Conservation (phyloP, 2,113 vertebrate genomes). For the Lonchura striata region DNA sequence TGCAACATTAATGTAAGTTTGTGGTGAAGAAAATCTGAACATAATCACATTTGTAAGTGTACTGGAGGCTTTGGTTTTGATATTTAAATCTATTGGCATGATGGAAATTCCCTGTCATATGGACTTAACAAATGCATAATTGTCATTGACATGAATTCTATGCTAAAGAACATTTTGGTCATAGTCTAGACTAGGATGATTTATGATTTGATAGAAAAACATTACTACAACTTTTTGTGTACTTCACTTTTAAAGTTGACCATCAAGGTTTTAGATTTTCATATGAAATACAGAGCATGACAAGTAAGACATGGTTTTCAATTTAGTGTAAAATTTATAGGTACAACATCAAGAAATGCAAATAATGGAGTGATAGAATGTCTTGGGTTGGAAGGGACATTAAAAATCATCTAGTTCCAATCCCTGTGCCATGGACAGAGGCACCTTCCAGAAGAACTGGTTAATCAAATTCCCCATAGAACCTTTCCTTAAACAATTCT, state of each 20-base stretch:
- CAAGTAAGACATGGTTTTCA: not conserved
- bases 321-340: not conserved
- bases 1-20: not conserved
- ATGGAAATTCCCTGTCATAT: rapidly evolving
- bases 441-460: not conserved
- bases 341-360: not conserved
- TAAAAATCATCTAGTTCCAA: not conserved
- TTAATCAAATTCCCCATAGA: not conserved
- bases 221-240: not conserved
- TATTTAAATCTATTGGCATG: not conserved
- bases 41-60: not conserved
- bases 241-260: not conserved
- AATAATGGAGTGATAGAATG: not conserved
- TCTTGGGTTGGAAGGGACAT: not conserved
- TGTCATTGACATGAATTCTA: not conserved
- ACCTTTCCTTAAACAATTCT: not conserved
- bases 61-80: not conserved
- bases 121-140: not conserved
- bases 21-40: not conserved
- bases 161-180: not conserved
- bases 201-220: not conserved
- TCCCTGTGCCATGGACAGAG: rapidly evolving
- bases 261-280: not conserved
- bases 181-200: not conserved
- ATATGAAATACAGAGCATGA: not conserved